Base-by-base conservation (phyloP, 2,888 invertebrate genomes). In the Amphipyra berbera region DNA sequence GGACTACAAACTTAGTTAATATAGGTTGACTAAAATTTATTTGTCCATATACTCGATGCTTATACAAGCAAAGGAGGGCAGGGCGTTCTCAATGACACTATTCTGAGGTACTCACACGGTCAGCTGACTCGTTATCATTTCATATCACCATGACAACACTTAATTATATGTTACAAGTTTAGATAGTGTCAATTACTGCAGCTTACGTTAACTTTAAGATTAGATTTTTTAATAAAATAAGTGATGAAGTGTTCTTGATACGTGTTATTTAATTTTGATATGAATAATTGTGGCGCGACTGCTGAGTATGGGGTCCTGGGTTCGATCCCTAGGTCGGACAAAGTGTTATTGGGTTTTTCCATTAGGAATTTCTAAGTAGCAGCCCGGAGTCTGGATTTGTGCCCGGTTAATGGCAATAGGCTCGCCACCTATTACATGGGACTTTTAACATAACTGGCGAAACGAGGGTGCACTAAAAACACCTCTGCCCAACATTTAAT, bases 31-130 rank as follows among this genome's bases (percentile, higher is more conserved):
- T 89, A 82, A 90, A 89, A 89, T 90, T 85, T 90, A 92, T 92
- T 86, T 87, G 84, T 88, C 81, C 81, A 82, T 86, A 88, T 67
- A 74, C 78, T 79, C 76, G 68, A 71, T 68, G 70, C 65, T 84
- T 77, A 75, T 81, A 78, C 79, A 72, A 61, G 65, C 73, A 78
- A 90, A 90, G 79, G 82, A 88, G 90, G 89, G 86, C 93, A 92
- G 88, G 90, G 88, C 87, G 85, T 86, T 92, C 82, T 85, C 93
- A 92, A 91, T 93, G 93, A 90, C 93, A 90, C 85, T 87, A 81
- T 86, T 86, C 73, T 78, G 64, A 68, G 59, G 81, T 79, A 75
- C 65, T 61, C 72, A 81, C 71, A 74, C 70, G 79, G 87, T 85
- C 90, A 89, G 85, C 86, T 88, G 88, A 87, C 87, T 86, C 70